Evolutionary conservation across 2,113 vertebrate species (phyloP).

Genomic region (Sturnus vulgaris): DNA sequence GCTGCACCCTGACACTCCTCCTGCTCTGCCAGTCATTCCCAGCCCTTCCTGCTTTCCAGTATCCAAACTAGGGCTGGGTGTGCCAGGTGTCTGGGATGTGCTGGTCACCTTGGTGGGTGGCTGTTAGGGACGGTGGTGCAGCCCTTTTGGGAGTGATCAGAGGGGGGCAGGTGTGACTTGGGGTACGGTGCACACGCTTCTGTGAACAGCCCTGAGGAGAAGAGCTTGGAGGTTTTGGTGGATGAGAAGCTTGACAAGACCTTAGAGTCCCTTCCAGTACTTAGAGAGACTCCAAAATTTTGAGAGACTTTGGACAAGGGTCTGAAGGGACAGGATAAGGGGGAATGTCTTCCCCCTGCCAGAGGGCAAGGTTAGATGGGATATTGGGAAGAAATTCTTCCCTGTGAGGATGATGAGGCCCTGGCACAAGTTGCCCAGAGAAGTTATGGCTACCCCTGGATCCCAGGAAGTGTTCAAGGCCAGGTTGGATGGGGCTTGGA

Average conservation of each 20-base stretch:
- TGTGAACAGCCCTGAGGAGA: background rate
- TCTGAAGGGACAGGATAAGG: background rate
- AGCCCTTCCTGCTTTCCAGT: background rate
- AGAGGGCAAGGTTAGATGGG: background rate
- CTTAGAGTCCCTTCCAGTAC: background rate
- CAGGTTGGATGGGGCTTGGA: fast-evolving
- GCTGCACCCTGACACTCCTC: background rate
- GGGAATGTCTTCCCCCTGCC: background rate
- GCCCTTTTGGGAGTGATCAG: background rate
- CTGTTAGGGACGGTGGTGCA: background rate
- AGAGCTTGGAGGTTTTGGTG: background rate
- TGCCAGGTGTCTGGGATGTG: fast-evolving
- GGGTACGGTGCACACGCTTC: background rate
- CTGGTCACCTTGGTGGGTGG: background rate
- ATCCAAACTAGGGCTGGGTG: background rate
- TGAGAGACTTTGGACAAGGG: background rate
- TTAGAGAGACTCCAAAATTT: background rate
- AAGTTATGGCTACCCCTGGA: background rate
- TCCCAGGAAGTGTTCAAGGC: background rate
- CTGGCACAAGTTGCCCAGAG: background rate
- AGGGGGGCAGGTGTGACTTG: fast-evolving
- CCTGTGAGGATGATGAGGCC: background rate
- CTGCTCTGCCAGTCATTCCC: background rate
- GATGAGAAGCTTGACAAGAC: background rate
- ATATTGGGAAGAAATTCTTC: background rate